Conservation (phyloP, 2,888 invertebrate genomes). For the Pomacea canaliculata region DNA sequence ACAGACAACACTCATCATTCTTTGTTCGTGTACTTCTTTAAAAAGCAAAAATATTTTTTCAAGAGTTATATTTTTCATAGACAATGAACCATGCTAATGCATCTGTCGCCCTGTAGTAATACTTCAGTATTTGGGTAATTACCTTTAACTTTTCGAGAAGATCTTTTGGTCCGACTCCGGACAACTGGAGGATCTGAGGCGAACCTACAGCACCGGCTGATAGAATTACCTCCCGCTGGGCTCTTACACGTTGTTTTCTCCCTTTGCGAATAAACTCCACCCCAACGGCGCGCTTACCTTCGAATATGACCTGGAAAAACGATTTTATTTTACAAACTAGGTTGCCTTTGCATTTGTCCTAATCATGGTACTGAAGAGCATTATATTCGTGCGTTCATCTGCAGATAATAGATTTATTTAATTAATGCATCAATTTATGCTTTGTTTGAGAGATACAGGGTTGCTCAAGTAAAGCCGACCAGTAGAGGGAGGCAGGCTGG, state of each 20-base stretch:
- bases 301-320: conserved; percentile 42
- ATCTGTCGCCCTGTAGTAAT: no score
- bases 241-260: conserved; percentile 15
- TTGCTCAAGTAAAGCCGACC: no score
- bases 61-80: no score
- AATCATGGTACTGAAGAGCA: no score
- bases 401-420: not conserved
- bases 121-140: not conserved
- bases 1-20: no score
- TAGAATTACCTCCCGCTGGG: conserved; percentile 32
- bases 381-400: no score
- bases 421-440: no score
- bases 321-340: not conserved
- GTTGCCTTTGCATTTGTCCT: not conserved
- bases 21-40: no score
- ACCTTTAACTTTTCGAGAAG: conserved; percentile 55
- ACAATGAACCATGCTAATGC: no score
- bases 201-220: conserved; percentile 33
- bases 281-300: conserved; percentile 29
- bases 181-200: conserved; percentile 33
- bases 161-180: conserved; percentile 32
- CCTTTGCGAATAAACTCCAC: conserved; percentile 27
- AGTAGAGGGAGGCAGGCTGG: no score
- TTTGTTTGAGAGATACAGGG: no score
- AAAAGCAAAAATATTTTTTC: no score